Conservation (phyloP, 2,797 vertebrate species). For the Rhabdophis nuchalis region DNA sequence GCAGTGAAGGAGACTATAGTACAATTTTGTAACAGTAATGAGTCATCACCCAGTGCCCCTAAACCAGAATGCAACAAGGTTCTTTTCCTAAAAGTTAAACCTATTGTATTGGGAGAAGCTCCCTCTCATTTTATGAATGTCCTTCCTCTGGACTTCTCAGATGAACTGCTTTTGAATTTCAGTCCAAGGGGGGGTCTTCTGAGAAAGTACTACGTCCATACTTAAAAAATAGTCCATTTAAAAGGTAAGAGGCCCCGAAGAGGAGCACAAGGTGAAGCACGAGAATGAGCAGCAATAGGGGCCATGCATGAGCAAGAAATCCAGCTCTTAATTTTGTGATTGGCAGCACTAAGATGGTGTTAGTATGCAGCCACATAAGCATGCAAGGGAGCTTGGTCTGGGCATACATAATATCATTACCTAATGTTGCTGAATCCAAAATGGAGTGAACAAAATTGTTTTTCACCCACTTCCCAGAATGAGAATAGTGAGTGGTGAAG, state of each 20-base stretch:
- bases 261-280: not conserved
- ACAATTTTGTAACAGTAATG: not conserved
- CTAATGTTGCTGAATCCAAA: not conserved
- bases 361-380: not conserved
- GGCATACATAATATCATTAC: not conserved
- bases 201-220: not conserved
- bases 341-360: not conserved
- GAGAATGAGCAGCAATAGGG: not conserved
- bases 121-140: not conserved
- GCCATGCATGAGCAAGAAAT: not conserved
- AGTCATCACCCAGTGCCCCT: not conserved
- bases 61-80: not conserved
- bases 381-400: not conserved
- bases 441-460: not conserved
- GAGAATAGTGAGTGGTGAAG: not conserved
- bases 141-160: not conserved
- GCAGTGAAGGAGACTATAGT: not conserved
- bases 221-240: not conserved
- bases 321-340: not conserved
- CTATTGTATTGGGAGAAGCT: not conserved
- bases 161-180: not conserved
- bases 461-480: not conserved
- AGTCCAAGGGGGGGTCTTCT: not conserved
- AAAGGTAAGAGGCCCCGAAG: not conserved
- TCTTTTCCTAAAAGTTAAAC: not conserved